A percentile compares a stretch with the other conserved stretches of the same genome.
Conservation (phyloP, 2,113 vertebrate species). For the Ophiodon elongatus region DNA sequence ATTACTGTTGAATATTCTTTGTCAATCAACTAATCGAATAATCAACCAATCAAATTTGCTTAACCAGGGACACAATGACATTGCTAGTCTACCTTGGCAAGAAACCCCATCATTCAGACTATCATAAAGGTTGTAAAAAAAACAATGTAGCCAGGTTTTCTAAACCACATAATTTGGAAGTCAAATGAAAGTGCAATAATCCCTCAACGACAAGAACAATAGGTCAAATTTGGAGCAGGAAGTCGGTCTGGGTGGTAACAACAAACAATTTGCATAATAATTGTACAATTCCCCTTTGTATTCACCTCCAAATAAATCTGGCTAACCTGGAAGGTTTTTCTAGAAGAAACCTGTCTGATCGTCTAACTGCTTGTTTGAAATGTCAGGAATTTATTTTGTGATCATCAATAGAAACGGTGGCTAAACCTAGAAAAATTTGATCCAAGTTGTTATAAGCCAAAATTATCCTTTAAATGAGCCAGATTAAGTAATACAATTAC, state of each 20-base stretch:
- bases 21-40: not conserved
- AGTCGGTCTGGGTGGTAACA: not conserved
- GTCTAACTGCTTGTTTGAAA: not conserved
- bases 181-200: not conserved
- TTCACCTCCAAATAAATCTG: not conserved
- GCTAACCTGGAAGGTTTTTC: not conserved
- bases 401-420: not conserved
- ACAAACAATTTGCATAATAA: not conserved
- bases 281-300: not conserved
- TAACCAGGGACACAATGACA: not conserved
- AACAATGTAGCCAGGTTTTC: not conserved
- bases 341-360: not conserved
- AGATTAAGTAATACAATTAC: conserved; percentile 6
- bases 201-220: not conserved
- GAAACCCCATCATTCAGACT: no score
- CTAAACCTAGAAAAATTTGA: not conserved
- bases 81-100: no score
- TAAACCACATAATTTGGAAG: not conserved
- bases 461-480: not conserved
- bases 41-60: not conserved
- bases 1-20: not conserved
- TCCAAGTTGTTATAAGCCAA: not conserved
- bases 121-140: not conserved
- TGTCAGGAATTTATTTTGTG: not conserved
- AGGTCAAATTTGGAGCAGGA: not conserved